Percentiles rank a stretch among this genome's conserved stretches.
phyloP scores from a whole-genome alignment of 2,888 invertebrate species.

The Drosophila kokeensis region DNA sequence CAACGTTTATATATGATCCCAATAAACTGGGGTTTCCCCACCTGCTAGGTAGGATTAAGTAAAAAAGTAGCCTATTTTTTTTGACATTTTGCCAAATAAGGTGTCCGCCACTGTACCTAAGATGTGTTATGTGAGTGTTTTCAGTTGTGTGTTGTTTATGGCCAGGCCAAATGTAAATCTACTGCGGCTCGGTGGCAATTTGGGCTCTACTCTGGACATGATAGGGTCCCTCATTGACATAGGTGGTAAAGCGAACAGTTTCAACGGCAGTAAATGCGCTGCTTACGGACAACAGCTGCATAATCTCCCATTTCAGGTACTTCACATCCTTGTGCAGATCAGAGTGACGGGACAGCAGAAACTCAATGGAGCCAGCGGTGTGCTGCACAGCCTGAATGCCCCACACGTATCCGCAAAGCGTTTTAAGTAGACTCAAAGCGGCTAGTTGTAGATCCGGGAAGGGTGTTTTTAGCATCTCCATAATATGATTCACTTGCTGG shows the following conservation, averaged over 20 bases:
- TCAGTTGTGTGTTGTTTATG: not conserved
- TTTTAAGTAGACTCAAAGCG: constrained; percentile 88
- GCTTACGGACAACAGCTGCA: constrained; percentile 87
- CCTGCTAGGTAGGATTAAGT: too few species aligned
- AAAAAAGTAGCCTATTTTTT: too few species aligned
- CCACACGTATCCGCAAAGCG: constrained; percentile 91
- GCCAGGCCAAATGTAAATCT: constrained; percentile 12
- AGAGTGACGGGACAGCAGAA: constrained; percentile 90
- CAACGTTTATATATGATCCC: too few species aligned
- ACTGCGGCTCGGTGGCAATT: constrained; percentile 89
- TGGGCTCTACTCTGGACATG: constrained; percentile 89
- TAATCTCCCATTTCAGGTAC: constrained; percentile 90
- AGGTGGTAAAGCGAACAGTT: constrained; percentile 88
- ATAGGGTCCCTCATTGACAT: constrained; percentile 92
- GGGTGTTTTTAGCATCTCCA: constrained; percentile 89
- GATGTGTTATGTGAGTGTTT: too few species aligned
- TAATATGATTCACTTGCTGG: constrained; percentile 87
- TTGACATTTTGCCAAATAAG: too few species aligned
- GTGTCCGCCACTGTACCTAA: too few species aligned
- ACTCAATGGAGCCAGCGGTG: constrained; percentile 91
- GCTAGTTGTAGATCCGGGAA: constrained; percentile 92
- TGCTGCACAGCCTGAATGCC: constrained; percentile 90
- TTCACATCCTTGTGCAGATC: constrained; percentile 88
- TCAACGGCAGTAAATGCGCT: constrained; percentile 88
- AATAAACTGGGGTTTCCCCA: too few species aligned